These are phyloP conservation scores for Campodea augens DNA, from an alignment of 1,140 invertebrate genomes.

Conservation along the genomic window DNA sequence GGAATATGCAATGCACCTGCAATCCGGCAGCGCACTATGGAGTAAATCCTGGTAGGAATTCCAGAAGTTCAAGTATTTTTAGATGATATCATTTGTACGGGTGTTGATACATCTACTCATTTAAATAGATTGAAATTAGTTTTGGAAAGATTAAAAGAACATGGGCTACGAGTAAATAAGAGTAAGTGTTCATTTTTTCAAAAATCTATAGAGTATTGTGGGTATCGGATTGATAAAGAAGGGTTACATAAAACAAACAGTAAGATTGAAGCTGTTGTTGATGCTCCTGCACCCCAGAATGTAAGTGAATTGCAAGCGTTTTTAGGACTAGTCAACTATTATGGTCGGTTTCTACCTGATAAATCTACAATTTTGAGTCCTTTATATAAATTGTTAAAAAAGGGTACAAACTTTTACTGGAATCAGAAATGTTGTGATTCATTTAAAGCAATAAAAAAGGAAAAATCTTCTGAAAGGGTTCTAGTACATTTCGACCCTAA, in stretches of 20 bases:
- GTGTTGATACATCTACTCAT: neutral
- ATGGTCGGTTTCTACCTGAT: conserved; percentile 21
- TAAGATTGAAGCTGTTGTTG: neutral
- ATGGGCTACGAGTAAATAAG: conserved; percentile 1
- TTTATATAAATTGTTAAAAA: conserved; percentile 14
- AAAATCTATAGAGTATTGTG: neutral
- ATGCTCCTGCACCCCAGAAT: neutral
- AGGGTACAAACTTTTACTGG: conserved; percentile 16
- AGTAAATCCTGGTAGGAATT: conserved; percentile 16
- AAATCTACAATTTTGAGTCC: conserved; percentile 16
- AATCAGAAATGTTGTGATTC: no score
- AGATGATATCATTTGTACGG: conserved; percentile 12
- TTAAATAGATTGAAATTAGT: neutral
- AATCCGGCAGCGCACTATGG: conserved; percentile 22
- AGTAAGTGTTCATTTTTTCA: conserved; percentile 6
- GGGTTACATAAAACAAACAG: conserved; percentile 1
- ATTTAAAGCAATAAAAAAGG: no score
- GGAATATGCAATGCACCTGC: conserved; percentile 19
- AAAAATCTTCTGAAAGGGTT: conserved; percentile 4
- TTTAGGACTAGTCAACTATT: no score
- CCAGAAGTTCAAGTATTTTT: conserved; percentile 12
- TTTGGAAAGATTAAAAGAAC: neutral
- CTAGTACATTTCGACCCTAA: conserved; percentile 24
- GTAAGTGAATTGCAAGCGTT: conserved; percentile 1
- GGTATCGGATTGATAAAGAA: conserved; percentile 1